Evolutionary conservation across 1,140 invertebrate genomes (phyloP), one percentile per base, ranked within the genome.

Genomic region (Drosophila willistoni): DNA sequence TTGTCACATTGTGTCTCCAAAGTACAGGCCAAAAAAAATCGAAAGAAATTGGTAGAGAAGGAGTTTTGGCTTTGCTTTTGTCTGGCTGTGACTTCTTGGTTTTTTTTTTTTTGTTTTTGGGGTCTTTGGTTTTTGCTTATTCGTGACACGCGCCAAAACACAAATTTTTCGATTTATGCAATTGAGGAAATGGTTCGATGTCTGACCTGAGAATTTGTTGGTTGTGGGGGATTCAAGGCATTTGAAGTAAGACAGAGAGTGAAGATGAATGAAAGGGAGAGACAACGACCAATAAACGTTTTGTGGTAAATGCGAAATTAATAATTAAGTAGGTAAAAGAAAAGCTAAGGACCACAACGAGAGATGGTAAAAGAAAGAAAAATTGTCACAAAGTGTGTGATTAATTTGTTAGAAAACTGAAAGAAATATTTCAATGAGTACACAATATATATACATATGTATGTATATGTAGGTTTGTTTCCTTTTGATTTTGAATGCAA

Each of bases 91-190:
- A 36, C 73, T 68, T 65, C 56, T 75, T 65, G 34, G 34, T 64
- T 36, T 77, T 55, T 33, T 29, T n/a, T 2, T 22, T 10, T 34
- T 29, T 14, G 34, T 12, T 6, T 54, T 33, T 66, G 9, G 68
- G 54, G 54, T 59, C 39, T 65, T 69, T 62, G 47, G 51, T 12
- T 71, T 83, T 84, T 89, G 69, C 60, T 71, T 64, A 89, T 89
- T 89, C 84, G 84, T 87, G 77, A 89, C 85, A 89, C 84, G 85
- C 84, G 85, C 84, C 80, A 84, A 81, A 80, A 80, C 80, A 87
- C 77, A 89, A 89, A 84, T 90, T 89, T 89, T 79, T 89, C 84
- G 85, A 90, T 89, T 90, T 90, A 84, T 90, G 84, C 84, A 89
- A 89, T 89, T 89, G 85, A 90, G 85, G 85, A 89, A 89, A 81